Base-by-base conservation (phyloP, 2,797 vertebrate genomes). In the Muscicapa striata region DNA sequence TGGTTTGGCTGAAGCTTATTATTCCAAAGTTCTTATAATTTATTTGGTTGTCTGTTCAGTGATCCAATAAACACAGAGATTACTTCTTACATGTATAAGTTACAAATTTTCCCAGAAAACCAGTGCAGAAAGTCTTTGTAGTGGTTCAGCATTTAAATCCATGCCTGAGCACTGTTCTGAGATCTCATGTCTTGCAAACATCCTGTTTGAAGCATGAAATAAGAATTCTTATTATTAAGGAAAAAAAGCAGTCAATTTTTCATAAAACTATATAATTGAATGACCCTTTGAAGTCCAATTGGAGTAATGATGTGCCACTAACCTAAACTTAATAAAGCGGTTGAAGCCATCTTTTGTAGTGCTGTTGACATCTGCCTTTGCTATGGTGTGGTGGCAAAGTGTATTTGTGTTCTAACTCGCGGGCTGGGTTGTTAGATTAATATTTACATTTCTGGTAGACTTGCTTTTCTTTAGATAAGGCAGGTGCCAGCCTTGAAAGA, bases 401-500 rank as follows among this genome's bases (percentile, higher is more conserved):
- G 7, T 54, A 11, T 16, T 18, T 69, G n/a, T 84, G 38, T 63
- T 27, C 58, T 58, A 30, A 46, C 30, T 57, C 4, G 13, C 52
- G 20, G 24, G 5, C 24, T 78, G n/a, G 26, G 36, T 86, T 75
- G 19, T 75, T 82, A 79, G 43, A 73, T 66, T 78, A 93, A 66
- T 93, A 51, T 87, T 95, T 93, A 55, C 63, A 27, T 87, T 90
- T 89, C 55, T 77, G 38, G 41, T 83, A 90, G 45, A 51, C 49
- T 54, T 89, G 58, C 22, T 93, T 93, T 86, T 75, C 54, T 92
- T 61, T 41, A 66, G 74, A 69, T 94, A 74, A 92, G 58, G 74
- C 59, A 84, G 63, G 34, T 90, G 52, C 36, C 0, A 2, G 66
- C 70, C 70, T 84, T 93, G 70, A 82, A 79, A 79, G 69, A 24